These are phyloP conservation scores for Platynereis dumerilii DNA, from an alignment of 2,888 invertebrate genomes.

Conservation along the genomic window DNA sequence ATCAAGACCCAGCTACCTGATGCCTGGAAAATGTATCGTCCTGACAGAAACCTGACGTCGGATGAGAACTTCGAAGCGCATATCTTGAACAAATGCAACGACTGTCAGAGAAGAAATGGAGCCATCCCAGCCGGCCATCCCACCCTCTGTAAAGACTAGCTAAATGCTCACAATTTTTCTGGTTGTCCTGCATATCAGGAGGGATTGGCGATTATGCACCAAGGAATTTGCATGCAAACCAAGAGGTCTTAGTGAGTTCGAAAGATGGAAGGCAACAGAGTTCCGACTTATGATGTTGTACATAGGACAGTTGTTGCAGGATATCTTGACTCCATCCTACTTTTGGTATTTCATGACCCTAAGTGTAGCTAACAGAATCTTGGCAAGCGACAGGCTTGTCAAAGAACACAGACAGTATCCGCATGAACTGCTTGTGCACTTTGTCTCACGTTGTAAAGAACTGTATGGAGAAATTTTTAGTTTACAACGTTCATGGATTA, in stretches of 20 bases:
- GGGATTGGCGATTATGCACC: no score
- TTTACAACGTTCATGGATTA: no score
- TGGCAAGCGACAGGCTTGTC: constrained; percentile 9
- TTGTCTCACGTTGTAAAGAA: constrained; percentile 18
- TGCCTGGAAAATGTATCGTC: no score
- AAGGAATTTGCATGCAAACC: constrained; percentile 9
- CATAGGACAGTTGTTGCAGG: constrained; percentile 21
- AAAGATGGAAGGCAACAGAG: constrained; percentile 11
- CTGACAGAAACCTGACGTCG: no score
- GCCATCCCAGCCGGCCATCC: no score
- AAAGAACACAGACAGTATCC: constrained; percentile 13
- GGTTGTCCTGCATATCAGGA: no score
- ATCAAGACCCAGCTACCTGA: no score
- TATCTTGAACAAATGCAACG: no score
- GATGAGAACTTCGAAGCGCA: no score
- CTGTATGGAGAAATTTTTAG: constrained; percentile 19
- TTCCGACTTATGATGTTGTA: neutral
- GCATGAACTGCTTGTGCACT: constrained; percentile 17
- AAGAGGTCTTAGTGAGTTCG: neutral
- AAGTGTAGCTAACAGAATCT: constrained; percentile 19
- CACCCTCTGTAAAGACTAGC: no score
- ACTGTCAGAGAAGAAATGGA: no score
- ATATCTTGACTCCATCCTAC: neutral
- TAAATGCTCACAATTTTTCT: no score
- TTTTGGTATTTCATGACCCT: constrained; percentile 20